Evolutionary conservation across 2,888 invertebrate genomes (phyloP), one percentile per base, ranked within the genome.

Genomic region (Bruchidius siliquastri): DNA sequence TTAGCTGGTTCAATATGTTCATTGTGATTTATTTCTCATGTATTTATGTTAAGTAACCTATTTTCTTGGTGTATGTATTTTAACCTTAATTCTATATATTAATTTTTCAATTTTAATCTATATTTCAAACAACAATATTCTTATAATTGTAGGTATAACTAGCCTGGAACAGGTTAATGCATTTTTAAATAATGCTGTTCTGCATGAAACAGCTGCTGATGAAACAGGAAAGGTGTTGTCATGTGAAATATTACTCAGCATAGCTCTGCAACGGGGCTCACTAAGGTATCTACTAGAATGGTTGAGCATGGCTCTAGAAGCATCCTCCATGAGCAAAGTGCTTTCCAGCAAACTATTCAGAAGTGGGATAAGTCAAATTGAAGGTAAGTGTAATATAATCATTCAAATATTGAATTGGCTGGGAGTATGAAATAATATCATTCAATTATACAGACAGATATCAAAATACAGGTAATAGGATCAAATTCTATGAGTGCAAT

Each of bases 231-330:
- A 86, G 79, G 79, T 86, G 20, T 79, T 87, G 26, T 86, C 88
- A 0, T 84, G 85, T 26, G 90, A 91, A 83, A 84, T 91, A 72
- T 85, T 91, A 77, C 82, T 91, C 68, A 87, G 88, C 4, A 80
- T 91, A 68, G 89, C 90, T 20, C 83, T 90, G 32, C 91, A 91
- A 85, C 83, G 91, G 77, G 91, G 91, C 21, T 90, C 90, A 18
- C 85, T 91, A 21, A 84, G 89, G 68, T 89, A 89, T 81, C 83
- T 91, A 22, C 83, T 91, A 70, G 90, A 91, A 80, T 91, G 91
- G 91, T 88, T 91, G 70, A 89, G 90, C 76, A 88, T 90, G 88
- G 90, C 90, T 18, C 84, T 91, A 70, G 86, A 87, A 70, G 86
- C 85, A 8, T 82, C 84, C 76, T 82, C 73, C 71, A 76, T 74